Conservation (phyloP, 2,888 invertebrate genomes). For the Philonicus albiceps region DNA sequence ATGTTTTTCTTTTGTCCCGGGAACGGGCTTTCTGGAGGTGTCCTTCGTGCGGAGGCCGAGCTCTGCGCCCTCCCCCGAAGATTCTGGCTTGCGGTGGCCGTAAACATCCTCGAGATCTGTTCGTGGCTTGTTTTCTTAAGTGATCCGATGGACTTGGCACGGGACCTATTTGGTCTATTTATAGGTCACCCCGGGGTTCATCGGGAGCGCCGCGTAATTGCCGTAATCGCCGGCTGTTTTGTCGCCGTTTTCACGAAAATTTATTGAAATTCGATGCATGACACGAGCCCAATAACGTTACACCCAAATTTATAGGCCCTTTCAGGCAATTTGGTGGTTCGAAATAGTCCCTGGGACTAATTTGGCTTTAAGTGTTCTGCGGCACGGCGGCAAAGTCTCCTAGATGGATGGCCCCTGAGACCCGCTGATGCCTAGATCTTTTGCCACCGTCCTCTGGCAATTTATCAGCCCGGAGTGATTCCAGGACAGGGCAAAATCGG, state of each 20-base stretch:
- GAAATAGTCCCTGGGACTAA: slow-evolving; percentile 43
- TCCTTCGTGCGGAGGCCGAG: not conserved
- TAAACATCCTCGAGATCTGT: not conserved
- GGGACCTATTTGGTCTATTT: slow-evolving; percentile 10
- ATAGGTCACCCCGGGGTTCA: slow-evolving; percentile 24
- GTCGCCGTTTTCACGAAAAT: slow-evolving; percentile 38
- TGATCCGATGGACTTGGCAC: not conserved
- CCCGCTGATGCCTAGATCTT: not conserved
- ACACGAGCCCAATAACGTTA: slow-evolving; percentile 37
- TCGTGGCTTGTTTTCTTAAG: slow-evolving; percentile 36
- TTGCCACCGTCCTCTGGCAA: slow-evolving; percentile 26
- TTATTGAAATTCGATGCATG: slow-evolving; percentile 48
- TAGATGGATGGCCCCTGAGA: slow-evolving; percentile 18
- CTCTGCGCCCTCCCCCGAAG: not conserved
- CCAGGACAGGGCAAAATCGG: not conserved
- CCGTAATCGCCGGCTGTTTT: slow-evolving; percentile 37
- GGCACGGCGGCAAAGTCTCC: not conserved
- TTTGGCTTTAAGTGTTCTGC: slow-evolving; percentile 28
- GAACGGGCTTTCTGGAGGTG: not conserved
- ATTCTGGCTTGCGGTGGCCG: not conserved
- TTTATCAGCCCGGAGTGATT: slow-evolving; percentile 24
- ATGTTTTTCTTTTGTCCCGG: slow-evolving; percentile 28
- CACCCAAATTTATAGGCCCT: slow-evolving; percentile 42
- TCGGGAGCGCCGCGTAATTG: slow-evolving; percentile 27
- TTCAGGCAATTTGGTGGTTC: slow-evolving; percentile 44